These are phyloP conservation scores for Euzetes globulus DNA, from an alignment of 2,888 invertebrate species.

Conservation along the genomic window DNA sequence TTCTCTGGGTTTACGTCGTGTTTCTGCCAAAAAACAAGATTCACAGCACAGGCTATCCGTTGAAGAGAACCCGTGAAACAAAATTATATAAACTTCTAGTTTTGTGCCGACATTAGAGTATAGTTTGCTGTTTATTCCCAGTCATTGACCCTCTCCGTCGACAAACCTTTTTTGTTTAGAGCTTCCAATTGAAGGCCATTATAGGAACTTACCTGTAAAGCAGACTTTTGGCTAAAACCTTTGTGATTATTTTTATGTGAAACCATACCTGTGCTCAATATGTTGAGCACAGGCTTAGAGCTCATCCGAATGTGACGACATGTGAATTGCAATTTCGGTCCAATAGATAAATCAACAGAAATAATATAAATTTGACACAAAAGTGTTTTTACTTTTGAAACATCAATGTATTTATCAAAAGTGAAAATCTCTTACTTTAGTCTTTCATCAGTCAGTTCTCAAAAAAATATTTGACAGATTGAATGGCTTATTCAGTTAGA, in stretches of 20 bases:
- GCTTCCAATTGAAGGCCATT: neutral
- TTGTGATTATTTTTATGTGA: neutral
- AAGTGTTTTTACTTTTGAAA: neutral
- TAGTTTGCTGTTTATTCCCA: constrained; percentile 9
- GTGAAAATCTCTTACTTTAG: neutral
- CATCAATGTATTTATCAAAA: neutral
- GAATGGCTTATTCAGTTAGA: neutral
- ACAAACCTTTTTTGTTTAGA: neutral
- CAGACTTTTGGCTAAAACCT: constrained; percentile 1
- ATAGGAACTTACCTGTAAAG: constrained; percentile 25
- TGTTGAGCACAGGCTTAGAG: neutral
- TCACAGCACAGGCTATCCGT: neutral
- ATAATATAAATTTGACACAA: neutral
- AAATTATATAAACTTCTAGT: constrained; percentile 4
- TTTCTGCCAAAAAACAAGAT: constrained; percentile 14
- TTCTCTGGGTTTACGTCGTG: neutral
- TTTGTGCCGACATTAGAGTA: neutral
- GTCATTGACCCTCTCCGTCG: constrained; percentile 20
- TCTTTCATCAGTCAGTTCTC: neutral
- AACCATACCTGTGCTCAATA: neutral
- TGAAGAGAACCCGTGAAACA: neutral
- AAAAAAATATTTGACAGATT: neutral
- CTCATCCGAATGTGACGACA: constrained; percentile 23
- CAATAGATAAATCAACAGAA: neutral
- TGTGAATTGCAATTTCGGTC: neutral